A percentile compares a stretch with the other conserved stretches of the same genome.
Evolutionary conservation across 2,113 vertebrate genomes (phyloP).

Genomic region (Manacus vitellinus): DNA sequence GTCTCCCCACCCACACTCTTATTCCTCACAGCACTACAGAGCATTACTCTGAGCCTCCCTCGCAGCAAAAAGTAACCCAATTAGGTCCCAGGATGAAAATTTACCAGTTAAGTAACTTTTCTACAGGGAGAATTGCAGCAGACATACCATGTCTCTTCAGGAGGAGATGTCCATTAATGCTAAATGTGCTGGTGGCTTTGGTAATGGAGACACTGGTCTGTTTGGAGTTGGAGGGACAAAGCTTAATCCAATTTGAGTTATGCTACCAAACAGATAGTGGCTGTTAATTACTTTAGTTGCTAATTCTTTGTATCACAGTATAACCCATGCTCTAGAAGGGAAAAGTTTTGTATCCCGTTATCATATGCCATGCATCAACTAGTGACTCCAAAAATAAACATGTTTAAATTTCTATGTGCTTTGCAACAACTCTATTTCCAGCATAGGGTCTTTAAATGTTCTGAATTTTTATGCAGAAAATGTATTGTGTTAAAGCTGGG

Average conservation of each 20-base stretch:
- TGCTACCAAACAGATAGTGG: not conserved
- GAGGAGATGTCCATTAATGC: not conserved
- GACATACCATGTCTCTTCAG: not conserved
- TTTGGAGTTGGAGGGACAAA: not conserved
- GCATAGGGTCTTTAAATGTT: not conserved
- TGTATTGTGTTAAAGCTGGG: not conserved
- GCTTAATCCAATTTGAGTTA: not conserved
- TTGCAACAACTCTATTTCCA: not conserved
- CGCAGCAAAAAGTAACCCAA: not conserved
- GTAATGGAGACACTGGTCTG: not conserved
- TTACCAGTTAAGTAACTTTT: not conserved
- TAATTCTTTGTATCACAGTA: not conserved
- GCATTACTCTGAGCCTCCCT: not conserved
- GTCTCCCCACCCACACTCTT: not conserved
- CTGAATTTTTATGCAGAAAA: not conserved
- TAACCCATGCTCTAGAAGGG: not conserved
- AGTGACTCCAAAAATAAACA: not conserved
- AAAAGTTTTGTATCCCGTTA: not conserved
- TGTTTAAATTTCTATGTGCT: not conserved
- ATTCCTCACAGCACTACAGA: not conserved
- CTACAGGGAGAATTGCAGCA: not conserved
- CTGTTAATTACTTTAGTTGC: conserved; percentile 16
- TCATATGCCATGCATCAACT: not conserved
- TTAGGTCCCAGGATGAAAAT: not conserved
- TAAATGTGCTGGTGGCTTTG: conserved; percentile 22